Percentiles rank a stretch among this genome's conserved stretches.
Evolutionary conservation across 2,797 vertebrate species (phyloP).

Genomic region (Cirrhinus molitorella): DNA sequence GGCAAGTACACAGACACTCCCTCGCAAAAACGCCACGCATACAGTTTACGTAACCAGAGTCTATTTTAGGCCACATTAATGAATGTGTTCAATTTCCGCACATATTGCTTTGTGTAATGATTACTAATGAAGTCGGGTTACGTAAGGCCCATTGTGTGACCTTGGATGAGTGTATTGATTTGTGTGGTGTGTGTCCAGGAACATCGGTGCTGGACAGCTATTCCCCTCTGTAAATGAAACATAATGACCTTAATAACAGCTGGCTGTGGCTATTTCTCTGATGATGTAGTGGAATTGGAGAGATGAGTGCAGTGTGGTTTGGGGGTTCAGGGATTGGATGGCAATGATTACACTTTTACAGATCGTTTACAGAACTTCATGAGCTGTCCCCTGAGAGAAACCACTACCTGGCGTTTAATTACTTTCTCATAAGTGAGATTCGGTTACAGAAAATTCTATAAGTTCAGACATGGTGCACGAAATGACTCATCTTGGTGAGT

Average conservation of each 20-base stretch:
- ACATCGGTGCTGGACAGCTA: constrained; percentile 36
- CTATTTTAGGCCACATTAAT: constrained; percentile 55
- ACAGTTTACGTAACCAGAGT: constrained; percentile 40
- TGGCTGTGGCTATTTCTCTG: constrained; percentile 63
- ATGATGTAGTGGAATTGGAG: constrained; percentile 42
- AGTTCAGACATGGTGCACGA: neutral
- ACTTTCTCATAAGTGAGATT: constrained; percentile 33
- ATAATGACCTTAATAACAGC: constrained; percentile 67
- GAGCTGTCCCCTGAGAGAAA: neutral
- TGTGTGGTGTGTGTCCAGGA: constrained; percentile 17
- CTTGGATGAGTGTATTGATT: constrained; percentile 51
- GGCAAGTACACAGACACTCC: constrained; percentile 27
- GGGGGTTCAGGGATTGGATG: constrained; percentile 11
- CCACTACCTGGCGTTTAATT: constrained; percentile 2
- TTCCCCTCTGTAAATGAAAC: constrained; percentile 62
- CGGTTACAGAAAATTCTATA: neutral
- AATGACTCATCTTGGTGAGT: neutral
- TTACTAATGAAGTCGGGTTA: constrained; percentile 58
- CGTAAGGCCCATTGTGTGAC: constrained; percentile 55
- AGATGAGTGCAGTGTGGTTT: constrained; percentile 1
- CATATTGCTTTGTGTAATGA: constrained; percentile 49
- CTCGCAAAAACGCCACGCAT: constrained; percentile 19
- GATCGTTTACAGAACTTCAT: constrained; percentile 14
- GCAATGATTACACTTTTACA: constrained; percentile 23
- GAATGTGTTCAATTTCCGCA: constrained; percentile 46